Base-by-base conservation (phyloP, 2,888 invertebrate genomes). In the Agrochola lychnidis region DNA sequence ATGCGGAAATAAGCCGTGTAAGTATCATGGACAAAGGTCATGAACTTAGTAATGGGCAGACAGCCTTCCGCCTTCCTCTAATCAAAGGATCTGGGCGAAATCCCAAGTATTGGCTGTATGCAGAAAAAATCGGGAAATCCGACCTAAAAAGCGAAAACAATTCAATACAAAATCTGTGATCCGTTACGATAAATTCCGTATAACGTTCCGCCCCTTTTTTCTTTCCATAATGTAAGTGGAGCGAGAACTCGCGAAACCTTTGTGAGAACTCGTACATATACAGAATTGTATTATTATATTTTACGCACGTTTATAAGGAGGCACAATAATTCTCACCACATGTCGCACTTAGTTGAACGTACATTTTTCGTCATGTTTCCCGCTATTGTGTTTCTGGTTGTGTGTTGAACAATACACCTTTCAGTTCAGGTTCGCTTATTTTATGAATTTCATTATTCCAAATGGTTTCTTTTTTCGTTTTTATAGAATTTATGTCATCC, bases 271-370 rank as follows among this genome's bases (percentile, higher is more conserved):
- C 36, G 25, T 64, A 36, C 36, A 3, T 36, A 64, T 42, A 75
- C 72, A 76, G 77, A 75, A 79, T 83, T 73, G 64, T 80, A 77
- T 83, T 79, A 75, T 75, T 73, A 78, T 79, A 76, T 79, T 79
- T 83, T 59, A 66, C 69, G 72, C 70, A 51, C 61, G 57, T 86
- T 76, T 74, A 70, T 71, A 68, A 70, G 57, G 56, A 57, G 48
- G 71, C 71, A 71, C 72, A 73, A 83, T 83, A 73, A 69, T 73
- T 86, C 80, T 67, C 61, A 69, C 73, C 77, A 69, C 84, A 74
- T 80, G 72, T 25, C 64, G 71, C 79, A 73, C 73, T 86, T 83
- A 86, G 80, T 64, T 68, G 57, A 76, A 61, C 64, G 76, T 69
- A 79, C 62, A 74, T 71, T 84, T 78, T 79, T 81, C 72, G 73